Evolutionary conservation across 64 coral and sea anemone species (phyloP).

Genomic region (Stichodactyla helianthus): DNA sequence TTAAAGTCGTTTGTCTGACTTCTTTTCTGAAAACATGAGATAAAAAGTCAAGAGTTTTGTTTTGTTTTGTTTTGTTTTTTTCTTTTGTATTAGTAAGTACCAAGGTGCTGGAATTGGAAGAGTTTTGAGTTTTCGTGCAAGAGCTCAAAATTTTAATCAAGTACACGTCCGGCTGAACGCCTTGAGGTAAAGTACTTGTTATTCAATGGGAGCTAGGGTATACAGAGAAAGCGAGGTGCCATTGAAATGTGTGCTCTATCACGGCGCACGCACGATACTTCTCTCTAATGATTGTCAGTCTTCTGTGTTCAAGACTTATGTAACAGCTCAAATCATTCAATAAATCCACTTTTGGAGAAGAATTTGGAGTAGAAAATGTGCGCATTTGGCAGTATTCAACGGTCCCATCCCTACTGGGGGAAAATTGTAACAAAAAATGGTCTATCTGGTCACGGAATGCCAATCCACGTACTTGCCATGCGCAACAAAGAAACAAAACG

Average conservation of each 20-base stretch:
- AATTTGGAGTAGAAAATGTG: neutral
- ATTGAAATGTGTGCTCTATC: neutral
- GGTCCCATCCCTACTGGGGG: neutral
- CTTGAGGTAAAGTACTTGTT: neutral
- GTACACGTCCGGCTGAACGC: neutral
- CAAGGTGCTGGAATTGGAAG: neutral
- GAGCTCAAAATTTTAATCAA: neutral
- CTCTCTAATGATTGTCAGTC: no score
- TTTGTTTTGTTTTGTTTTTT: constrained; percentile 6
- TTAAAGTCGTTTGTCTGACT: neutral
- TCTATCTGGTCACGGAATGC: neutral
- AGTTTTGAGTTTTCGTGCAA: neutral
- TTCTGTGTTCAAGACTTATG: no score
- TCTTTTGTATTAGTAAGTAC: neutral
- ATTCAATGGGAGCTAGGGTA: neutral
- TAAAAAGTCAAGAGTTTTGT: neutral
- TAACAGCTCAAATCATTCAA: neutral
- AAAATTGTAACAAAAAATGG: neutral
- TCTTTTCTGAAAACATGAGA: neutral
- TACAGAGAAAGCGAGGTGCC: neutral
- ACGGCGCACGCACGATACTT: no score
- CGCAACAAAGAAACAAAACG: neutral
- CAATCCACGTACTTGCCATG: neutral
- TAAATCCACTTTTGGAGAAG: neutral
- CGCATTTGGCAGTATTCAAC: neutral